phyloP scores from a whole-genome alignment of 2,797 vertebrate species.

The Anguilla obscura region DNA sequence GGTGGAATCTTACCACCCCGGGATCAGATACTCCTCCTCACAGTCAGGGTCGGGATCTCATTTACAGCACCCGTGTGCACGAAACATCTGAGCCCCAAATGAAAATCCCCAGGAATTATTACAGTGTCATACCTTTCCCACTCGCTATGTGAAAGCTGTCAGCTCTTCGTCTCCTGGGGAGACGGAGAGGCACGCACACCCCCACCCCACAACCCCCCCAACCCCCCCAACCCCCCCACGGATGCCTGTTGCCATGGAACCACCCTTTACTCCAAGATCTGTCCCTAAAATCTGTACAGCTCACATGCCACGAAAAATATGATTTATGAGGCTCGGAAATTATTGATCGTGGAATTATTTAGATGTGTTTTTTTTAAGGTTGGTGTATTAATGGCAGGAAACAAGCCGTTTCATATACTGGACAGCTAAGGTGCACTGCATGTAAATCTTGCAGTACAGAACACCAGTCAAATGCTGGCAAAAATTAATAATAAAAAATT shows the following conservation, averaged over 20 bases:
- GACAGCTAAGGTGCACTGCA: background rate
- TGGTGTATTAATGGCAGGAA: background rate
- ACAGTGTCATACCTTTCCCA: background rate
- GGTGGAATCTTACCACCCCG: background rate
- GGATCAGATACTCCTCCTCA: background rate
- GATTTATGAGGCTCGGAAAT: background rate
- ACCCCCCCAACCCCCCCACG: background rate
- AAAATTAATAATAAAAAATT: background rate
- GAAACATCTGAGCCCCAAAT: background rate
- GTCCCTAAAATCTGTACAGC: background rate
- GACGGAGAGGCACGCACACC: background rate
- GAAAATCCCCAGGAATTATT: background rate
- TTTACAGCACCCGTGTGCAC: background rate
- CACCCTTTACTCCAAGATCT: background rate
- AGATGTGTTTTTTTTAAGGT: background rate
- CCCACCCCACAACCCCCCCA: background rate
- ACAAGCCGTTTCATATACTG: background rate
- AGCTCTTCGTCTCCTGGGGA: background rate
- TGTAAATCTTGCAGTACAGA: background rate
- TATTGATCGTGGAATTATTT: background rate
- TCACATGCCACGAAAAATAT: background rate
- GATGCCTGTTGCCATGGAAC: background rate
- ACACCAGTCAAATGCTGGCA: background rate
- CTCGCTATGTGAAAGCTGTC: background rate
- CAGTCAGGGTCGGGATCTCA: background rate